Evolutionary conservation across 2,797 vertebrate genomes (phyloP).

Genomic region (Phataginus tetradactyla): DNA sequence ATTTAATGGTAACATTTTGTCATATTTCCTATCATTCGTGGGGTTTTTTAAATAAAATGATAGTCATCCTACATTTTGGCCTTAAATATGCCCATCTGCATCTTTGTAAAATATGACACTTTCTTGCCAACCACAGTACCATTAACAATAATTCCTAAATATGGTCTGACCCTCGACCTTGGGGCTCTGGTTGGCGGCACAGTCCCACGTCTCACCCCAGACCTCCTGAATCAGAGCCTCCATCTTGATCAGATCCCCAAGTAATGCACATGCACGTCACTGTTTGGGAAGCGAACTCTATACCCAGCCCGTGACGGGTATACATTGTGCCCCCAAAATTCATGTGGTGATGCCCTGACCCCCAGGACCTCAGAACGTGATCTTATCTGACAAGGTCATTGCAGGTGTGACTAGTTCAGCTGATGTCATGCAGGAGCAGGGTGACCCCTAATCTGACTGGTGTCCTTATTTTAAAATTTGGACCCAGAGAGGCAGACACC

Average conservation of each 20-base stretch:
- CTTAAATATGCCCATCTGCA: not conserved
- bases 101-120: not conserved
- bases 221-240: not conserved
- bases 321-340: not conserved
- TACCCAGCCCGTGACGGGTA: not conserved
- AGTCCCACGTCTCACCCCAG: not conserved
- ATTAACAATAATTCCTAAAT: not conserved
- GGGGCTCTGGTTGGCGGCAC: not conserved
- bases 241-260: rapidly evolving
- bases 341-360: not conserved
- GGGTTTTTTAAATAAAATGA: not conserved
- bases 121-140: not conserved
- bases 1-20: not conserved
- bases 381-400: not conserved
- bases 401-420: not conserved
- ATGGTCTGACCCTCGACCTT: not conserved
- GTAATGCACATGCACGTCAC: rapidly evolving
- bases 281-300: not conserved
- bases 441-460: not conserved
- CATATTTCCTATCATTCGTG: rapidly evolving
- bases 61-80: not conserved
- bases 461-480: not conserved
- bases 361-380: not conserved
- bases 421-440: no score
- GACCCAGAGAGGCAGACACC: not conserved